phyloP scores from a whole-genome alignment of 2,888 invertebrate genomes.

The Scaptomyza caliginosa region DNA sequence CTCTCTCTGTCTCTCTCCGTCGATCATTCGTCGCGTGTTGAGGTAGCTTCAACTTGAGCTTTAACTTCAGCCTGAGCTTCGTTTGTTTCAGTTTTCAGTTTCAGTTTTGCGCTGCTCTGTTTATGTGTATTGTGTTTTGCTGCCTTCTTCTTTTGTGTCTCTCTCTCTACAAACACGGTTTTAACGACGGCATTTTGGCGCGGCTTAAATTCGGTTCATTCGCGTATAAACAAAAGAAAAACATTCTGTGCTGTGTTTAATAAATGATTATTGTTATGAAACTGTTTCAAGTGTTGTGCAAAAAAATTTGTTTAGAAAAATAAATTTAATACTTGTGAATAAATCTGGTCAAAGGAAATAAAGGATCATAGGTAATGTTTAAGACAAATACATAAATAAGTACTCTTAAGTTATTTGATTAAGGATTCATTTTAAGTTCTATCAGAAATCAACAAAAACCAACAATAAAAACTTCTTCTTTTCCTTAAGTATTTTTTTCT shows the following conservation, averaged over 20 bases:
- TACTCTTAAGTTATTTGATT: too few relatives aligned
- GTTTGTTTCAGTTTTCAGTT: slow-evolving; percentile 34
- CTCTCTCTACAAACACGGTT: slow-evolving; percentile 5
- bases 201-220: slow-evolving; percentile 2
- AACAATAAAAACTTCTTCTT: too few relatives aligned
- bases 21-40: slow-evolving; percentile 25
- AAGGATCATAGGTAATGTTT: not conserved
- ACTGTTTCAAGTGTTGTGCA: slow-evolving; percentile 15
- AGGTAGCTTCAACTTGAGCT: slow-evolving; percentile 24
- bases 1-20: not conserved
- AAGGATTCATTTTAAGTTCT: too few relatives aligned
- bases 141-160: slow-evolving; percentile 6
- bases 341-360: slow-evolving; percentile 10
- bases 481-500: too few relatives aligned
- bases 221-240: not conserved
- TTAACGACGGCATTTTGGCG: slow-evolving; percentile 66
- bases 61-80: slow-evolving; percentile 5
- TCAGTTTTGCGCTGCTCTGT: slow-evolving; percentile 29
- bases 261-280: not conserved
- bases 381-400: not conserved
- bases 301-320: not conserved
- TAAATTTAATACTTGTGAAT: slow-evolving; percentile 9
- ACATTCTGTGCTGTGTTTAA: not conserved
- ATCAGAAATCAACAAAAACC: too few relatives aligned
- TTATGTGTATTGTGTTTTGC: slow-evolving; percentile 14